Evolutionary conservation across 2,797 vertebrate genomes (phyloP).

Genomic region (Microctenopoma lineatum): DNA sequence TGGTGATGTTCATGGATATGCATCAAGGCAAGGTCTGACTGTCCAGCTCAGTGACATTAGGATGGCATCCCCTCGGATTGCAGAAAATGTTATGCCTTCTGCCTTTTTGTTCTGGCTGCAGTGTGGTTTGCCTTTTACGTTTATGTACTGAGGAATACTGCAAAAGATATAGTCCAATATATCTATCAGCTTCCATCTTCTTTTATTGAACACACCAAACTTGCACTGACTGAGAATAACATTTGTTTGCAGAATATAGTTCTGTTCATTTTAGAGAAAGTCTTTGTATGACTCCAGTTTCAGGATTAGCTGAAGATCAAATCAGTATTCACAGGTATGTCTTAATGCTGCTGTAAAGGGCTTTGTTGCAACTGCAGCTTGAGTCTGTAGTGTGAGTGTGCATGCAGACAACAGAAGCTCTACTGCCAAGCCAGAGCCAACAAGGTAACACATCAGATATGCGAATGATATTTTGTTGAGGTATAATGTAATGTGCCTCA

Average conservation of each 20-base stretch:
- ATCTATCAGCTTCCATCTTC: not conserved
- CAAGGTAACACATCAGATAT: constrained; percentile 9
- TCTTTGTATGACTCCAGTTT: constrained; percentile 9
- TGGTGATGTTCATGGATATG: constrained; percentile 47
- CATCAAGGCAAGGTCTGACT: constrained; percentile 41
- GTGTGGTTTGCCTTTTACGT: not conserved
- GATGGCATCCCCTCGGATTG: constrained; percentile 29
- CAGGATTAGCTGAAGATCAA: constrained; percentile 27
- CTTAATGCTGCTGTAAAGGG: constrained; percentile 35
- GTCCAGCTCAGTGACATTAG: constrained; percentile 20
- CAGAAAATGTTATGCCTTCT: not conserved
- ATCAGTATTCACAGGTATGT: constrained; percentile 34
- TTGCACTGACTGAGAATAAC: constrained; percentile 3
- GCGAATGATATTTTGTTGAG: constrained; percentile 25
- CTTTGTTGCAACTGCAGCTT: constrained; percentile 41
- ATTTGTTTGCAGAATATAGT: constrained; percentile 9
- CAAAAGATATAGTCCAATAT: not conserved
- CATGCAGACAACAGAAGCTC: constrained; percentile 46
- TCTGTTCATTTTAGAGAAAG: constrained; percentile 17
- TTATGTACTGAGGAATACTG: not conserved
- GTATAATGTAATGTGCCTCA: constrained; percentile 13
- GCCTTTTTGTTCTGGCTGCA: constrained; percentile 1
- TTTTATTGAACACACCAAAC: not conserved
- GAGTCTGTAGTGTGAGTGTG: constrained; percentile 23
- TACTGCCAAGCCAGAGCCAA: constrained; percentile 15